A percentile compares a stretch with the other conserved stretches of the same genome.
phyloP scores from a whole-genome alignment of 2,113 vertebrate species.

The Osmerus mordax region DNA sequence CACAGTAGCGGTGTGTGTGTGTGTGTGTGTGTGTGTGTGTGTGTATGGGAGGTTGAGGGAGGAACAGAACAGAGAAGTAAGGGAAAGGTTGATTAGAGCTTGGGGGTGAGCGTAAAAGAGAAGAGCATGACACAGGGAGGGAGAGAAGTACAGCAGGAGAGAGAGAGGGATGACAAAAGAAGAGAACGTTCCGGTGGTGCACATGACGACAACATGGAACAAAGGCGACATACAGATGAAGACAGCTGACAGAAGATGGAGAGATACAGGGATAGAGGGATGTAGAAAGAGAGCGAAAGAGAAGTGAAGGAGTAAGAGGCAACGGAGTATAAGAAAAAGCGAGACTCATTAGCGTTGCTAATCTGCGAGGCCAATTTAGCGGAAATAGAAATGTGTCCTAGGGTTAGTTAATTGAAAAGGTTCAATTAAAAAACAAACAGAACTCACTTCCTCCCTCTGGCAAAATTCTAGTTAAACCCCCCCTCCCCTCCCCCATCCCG shows the following conservation, averaged over 20 bases:
- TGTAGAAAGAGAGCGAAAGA: no score
- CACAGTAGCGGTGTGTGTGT: not conserved
- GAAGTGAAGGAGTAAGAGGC: not conserved
- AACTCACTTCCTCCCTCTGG: conserved; percentile 27
- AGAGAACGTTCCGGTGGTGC: no score
- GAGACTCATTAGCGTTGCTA: no score
- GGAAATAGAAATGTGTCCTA: no score
- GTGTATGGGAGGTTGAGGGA: conserved; percentile 5
- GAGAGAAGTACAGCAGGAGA: not conserved
- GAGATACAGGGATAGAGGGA: no score
- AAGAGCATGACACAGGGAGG: not conserved
- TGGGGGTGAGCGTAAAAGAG: no score
- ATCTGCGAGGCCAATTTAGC: no score
- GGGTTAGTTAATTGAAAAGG: no score
- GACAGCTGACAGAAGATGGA: no score
- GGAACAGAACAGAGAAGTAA: not conserved
- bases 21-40: conserved; percentile 3
- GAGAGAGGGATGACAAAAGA: not conserved
- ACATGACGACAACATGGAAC: no score
- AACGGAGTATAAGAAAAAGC: not conserved
- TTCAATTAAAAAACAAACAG: conserved; percentile 28
- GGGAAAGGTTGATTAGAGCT: no score
- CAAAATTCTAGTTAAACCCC: conserved; percentile 33
- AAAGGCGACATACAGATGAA: no score
- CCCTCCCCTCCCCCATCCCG: not conserved